Percentiles rank a stretch among this genome's conserved stretches.
These are phyloP conservation scores for Limenitis camilla DNA, from an alignment of 2,888 invertebrate genomes.

Conservation along the genomic window DNA sequence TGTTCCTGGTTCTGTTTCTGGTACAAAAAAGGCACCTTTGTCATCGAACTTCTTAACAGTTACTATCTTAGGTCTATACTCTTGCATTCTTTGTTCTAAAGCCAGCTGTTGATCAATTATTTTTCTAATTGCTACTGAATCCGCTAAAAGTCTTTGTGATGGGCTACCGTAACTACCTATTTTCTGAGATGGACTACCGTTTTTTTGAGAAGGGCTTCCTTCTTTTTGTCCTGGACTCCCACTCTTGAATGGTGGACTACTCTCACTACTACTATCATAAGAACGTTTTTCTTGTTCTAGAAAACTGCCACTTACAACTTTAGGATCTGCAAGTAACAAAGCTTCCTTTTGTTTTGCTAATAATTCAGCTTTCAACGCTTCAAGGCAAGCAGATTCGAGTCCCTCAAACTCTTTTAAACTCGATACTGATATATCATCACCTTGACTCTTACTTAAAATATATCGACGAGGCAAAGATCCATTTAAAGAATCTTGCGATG, in stretches of 20 bases:
- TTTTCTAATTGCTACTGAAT: constrained; percentile 65
- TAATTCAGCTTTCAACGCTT: constrained; percentile 87
- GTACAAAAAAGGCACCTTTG: constrained; percentile 65
- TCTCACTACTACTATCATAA: constrained; percentile 75
- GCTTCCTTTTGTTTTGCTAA: constrained; percentile 91
- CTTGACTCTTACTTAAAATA: constrained; percentile 81
- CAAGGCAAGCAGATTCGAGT: constrained; percentile 89
- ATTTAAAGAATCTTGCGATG: constrained; percentile 90
- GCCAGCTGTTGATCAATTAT: constrained; percentile 68
- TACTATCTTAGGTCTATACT: constrained; percentile 58
- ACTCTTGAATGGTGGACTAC: constrained; percentile 69
- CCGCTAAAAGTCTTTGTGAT: constrained; percentile 62
- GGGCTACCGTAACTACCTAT: constrained; percentile 63
- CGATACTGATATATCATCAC: constrained; percentile 89
- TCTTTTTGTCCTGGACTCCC: constrained; percentile 59
- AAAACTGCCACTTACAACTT: constrained; percentile 63
- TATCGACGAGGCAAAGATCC: constrained; percentile 86
- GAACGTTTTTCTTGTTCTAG: constrained; percentile 68
- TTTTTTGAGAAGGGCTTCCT: constrained; percentile 49
- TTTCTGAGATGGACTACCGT: constrained; percentile 66
- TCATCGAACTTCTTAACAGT: constrained; percentile 68
- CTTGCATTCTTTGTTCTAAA: constrained; percentile 57
- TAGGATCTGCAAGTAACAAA: constrained; percentile 77
- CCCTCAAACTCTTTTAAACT: constrained; percentile 95
- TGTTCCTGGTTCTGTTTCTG: constrained; percentile 46